These are phyloP conservation scores for Notarius quadriscutis DNA, from an alignment of 2,113 vertebrate species.

Conservation along the genomic window DNA sequence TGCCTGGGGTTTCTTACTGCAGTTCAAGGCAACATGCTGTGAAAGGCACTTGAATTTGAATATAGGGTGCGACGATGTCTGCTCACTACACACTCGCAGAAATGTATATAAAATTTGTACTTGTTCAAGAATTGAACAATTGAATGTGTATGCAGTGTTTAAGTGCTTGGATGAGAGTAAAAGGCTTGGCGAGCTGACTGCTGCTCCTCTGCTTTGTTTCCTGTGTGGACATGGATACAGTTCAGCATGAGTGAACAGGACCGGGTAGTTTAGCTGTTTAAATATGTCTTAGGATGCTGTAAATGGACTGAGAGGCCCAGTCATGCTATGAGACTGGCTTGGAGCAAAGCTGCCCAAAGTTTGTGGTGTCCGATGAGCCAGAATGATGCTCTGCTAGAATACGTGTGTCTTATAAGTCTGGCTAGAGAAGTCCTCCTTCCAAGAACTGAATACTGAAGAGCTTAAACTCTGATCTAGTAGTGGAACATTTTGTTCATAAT, in stretches of 20 bases:
- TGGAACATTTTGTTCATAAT: background rate
- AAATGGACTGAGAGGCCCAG: background rate
- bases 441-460: background rate
- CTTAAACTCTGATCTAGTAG: background rate
- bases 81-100: background rate
- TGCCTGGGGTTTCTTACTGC: background rate
- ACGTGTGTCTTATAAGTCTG: background rate
- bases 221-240: background rate
- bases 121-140: background rate
- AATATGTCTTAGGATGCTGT: background rate
- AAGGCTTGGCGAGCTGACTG: background rate
- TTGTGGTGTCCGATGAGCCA: background rate
- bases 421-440: background rate
- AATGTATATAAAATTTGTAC: background rate
- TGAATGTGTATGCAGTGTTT: slow-evolving; percentile 1
- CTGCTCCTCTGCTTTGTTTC: background rate
- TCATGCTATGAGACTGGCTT: background rate
- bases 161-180: background rate
- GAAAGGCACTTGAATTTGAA: background rate
- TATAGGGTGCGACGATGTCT: background rate
- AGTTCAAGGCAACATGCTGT: background rate
- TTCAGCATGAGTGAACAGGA: background rate
- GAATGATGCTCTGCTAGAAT: background rate
- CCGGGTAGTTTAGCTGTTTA: background rate
- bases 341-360: background rate